Evolutionary conservation across 2,113 vertebrate genomes (phyloP), one percentile per base, ranked within the genome.

Genomic region (Dasyornis broadbenti): DNA sequence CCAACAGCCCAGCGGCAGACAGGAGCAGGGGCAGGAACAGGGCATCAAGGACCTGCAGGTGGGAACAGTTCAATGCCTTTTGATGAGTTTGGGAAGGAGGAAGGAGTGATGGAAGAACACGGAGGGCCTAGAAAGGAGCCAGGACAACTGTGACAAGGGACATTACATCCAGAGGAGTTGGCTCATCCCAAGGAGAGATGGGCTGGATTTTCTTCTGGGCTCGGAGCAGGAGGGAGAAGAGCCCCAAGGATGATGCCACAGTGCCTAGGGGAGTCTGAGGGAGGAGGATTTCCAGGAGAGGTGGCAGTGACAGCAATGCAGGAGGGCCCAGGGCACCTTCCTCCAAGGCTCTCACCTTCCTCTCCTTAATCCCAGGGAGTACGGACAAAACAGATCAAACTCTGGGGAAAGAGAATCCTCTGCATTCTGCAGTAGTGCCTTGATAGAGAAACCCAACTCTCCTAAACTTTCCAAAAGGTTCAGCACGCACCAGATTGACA

Each of bases 291-390:
- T 82, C 54, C 42, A 81, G 39, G 69, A 77, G 33, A 84, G 47
- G 19, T 31, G 68, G 28, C 15, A 79, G 42, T 0, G 0, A 42
- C 21, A 56, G 66, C 2, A 0, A 69, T 42, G 30, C 18, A 40
- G 33, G 44, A 77, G 2, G 23, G 80, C 11, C 26, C 26, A 49
- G 24, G 40, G 24, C 13, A 40, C n/a, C 47, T 19, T 60, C 35
- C 56, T n/a, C 2, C 44, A 50, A 0, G 63, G n/a, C 75, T 65
- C 72, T 49, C 7, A 8, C n/a, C 60, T 80, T 11, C 5, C 42
- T 19, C 35, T 35, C 39, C 50, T 52, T 11, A 23, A 80, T 12
- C n/a, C 12, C 37, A 2, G 0, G 0, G 6, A 2, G 5, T 0
- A 20, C 0, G 1, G 15, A 39, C 18, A 31, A 44, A 45, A 68